These are phyloP conservation scores for Dastarcus helophoroides DNA, from an alignment of 2,888 invertebrate genomes.

Conservation along the genomic window DNA sequence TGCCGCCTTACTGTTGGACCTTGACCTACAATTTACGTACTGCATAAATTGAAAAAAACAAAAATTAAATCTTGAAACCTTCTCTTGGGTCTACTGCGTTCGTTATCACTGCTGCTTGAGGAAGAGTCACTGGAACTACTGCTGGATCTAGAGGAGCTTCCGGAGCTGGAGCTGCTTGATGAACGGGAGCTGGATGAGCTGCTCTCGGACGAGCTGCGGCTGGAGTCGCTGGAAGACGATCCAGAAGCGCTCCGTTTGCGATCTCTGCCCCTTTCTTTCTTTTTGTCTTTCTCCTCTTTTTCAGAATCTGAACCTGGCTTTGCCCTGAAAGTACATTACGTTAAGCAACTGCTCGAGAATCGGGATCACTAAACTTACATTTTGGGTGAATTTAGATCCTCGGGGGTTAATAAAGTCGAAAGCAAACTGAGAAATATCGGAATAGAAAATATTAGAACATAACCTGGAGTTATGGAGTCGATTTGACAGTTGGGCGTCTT, in stretches of 20 bases:
- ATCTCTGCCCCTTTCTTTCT: slow-evolving; percentile 45
- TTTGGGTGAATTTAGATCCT: slow-evolving; percentile 1
- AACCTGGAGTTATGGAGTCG: too few species aligned
- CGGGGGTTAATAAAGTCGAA: slow-evolving; percentile 3
- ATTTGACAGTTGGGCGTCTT: too few species aligned
- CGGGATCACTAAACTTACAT: slow-evolving; percentile 14
- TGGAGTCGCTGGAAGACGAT: slow-evolving; percentile 71
- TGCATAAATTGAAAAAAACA: slow-evolving; percentile 2
- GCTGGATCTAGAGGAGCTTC: slow-evolving; percentile 42
- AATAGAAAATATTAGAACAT: too few species aligned
- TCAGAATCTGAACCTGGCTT: slow-evolving; percentile 62
- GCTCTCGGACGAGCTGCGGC: slow-evolving; percentile 68
- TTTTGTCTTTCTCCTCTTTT: slow-evolving; percentile 59
- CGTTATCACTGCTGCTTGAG: slow-evolving; percentile 53
- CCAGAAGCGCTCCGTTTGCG: slow-evolving; percentile 61
- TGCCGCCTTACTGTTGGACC: slow-evolving; percentile 30
- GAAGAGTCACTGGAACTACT: slow-evolving; percentile 49
- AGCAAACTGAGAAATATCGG: too few species aligned
- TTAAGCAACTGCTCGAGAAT: slow-evolving; percentile 2
- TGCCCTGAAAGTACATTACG: slow-evolving; percentile 46
- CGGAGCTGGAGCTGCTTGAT: slow-evolving; percentile 65
- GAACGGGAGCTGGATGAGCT: slow-evolving; percentile 74
- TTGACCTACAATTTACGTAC: slow-evolving; percentile 21
- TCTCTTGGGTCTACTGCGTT: slow-evolving; percentile 52
- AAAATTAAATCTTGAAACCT: slow-evolving; percentile 36